Percentiles rank a stretch among this genome's conserved stretches.
phyloP scores from a whole-genome alignment of 2,888 invertebrate genomes.

The Drosophila falleni region DNA sequence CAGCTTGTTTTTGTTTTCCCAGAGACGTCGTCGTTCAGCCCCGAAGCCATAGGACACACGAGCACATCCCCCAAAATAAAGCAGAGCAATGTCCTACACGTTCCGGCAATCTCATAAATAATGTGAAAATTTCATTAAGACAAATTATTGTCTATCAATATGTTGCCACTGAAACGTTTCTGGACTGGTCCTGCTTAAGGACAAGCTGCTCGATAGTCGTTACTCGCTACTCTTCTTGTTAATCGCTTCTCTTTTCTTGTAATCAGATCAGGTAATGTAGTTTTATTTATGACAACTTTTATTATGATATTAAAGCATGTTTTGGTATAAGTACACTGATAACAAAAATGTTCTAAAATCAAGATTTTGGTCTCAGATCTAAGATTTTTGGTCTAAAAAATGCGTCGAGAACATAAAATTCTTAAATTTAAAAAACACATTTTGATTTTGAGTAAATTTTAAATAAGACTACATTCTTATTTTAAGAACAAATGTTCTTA shows the following conservation, averaged over 20 bases:
- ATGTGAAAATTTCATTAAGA: conserved; percentile 85
- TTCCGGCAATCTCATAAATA: conserved; percentile 85
- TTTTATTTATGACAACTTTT: conserved; percentile 4
- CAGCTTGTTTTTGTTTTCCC: conserved; percentile 71
- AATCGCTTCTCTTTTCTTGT: conserved; percentile 2
- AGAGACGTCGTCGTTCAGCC: conserved; percentile 36
- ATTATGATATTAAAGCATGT: not conserved
- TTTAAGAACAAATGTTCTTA: too few relatives aligned
- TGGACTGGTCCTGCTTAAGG: conserved; percentile 14
- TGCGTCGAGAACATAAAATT: too few relatives aligned
- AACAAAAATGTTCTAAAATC: too few relatives aligned
- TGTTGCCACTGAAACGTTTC: conserved; percentile 78
- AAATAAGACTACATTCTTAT: too few relatives aligned
- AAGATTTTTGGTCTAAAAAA: too few relatives aligned
- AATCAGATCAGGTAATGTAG: conserved; percentile 1
- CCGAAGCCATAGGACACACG: conserved; percentile 54
- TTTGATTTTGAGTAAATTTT: too few relatives aligned
- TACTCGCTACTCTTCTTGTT: conserved; percentile 6
- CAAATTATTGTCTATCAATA: conserved; percentile 86
- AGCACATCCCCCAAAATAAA: conserved; percentile 38
- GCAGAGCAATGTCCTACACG: conserved; percentile 66
- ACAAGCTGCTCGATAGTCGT: not conserved
- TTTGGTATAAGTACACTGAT: not conserved
- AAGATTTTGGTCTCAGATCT: too few relatives aligned
- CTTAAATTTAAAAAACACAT: too few relatives aligned